phyloP scores from a whole-genome alignment of 2,113 vertebrate species.

The Lates calcarifer region DNA sequence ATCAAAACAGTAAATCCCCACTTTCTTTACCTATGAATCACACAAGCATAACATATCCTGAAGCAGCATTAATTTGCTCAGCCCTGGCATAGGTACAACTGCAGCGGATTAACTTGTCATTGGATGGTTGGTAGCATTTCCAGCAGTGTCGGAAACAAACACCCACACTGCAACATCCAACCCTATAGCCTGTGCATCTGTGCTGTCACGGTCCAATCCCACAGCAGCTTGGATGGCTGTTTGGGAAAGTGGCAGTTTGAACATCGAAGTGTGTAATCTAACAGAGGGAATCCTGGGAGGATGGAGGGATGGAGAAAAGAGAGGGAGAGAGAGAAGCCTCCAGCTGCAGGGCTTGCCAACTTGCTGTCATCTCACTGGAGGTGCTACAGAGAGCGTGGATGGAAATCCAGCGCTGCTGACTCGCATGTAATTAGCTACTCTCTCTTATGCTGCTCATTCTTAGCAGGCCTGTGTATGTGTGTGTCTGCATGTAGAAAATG shows the following conservation, averaged over 20 bases:
- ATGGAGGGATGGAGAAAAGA: slow-evolving; percentile 63
- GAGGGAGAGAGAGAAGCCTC: slow-evolving; percentile 67
- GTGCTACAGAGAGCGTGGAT: slow-evolving; percentile 69
- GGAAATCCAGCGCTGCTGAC: slow-evolving; percentile 71
- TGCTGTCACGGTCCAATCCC: slow-evolving; percentile 26
- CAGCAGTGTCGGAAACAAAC: slow-evolving; percentile 64
- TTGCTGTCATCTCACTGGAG: slow-evolving; percentile 79
- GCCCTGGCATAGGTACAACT: slow-evolving; percentile 53
- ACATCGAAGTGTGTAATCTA: slow-evolving; percentile 69
- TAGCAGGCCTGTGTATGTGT: slow-evolving; percentile 29
- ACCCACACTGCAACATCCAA: slow-evolving; percentile 50
- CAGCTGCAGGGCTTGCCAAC: slow-evolving; percentile 78
- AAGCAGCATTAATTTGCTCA: slow-evolving; percentile 65
- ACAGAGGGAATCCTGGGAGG: slow-evolving; percentile 77
- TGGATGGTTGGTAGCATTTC: slow-evolving; percentile 61
- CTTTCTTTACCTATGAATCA: slow-evolving; percentile 76
- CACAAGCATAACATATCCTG: slow-evolving; percentile 53
- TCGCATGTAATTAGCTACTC: slow-evolving; percentile 74
- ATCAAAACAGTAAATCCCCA: slow-evolving; percentile 72
- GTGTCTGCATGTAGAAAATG: slow-evolving; percentile 36
- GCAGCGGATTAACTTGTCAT: slow-evolving; percentile 77
- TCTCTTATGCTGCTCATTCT: slow-evolving; percentile 40
- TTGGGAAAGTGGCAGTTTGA: slow-evolving; percentile 65
- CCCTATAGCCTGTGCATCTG: slow-evolving; percentile 32
- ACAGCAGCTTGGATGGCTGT: slow-evolving; percentile 42